Evolutionary conservation across 2,888 invertebrate genomes (phyloP).

Genomic region (Cordilura impudica): DNA sequence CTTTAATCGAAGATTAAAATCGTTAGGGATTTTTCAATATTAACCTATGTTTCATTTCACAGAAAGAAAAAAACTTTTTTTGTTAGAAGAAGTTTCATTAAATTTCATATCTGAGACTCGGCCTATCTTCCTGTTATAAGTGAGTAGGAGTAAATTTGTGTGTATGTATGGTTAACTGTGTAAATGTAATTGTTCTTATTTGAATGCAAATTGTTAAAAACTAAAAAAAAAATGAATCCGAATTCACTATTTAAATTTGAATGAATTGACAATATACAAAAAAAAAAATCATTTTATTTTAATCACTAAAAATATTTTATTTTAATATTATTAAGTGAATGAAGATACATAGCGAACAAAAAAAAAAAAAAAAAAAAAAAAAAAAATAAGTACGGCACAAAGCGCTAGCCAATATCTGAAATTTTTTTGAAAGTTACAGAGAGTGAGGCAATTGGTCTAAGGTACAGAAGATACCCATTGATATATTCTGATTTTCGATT

Average conservation of each 20-base stretch:
- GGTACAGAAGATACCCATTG: no score
- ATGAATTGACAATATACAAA: constrained; percentile 22
- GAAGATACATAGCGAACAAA: neutral
- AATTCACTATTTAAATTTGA: constrained; percentile 37
- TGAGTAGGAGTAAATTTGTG: constrained; percentile 1
- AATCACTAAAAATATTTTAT: constrained; percentile 57
- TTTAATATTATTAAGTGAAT: constrained; percentile 48
- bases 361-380: neutral
- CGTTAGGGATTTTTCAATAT: neutral
- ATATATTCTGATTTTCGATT: no score
- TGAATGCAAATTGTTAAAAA: constrained; percentile 53
- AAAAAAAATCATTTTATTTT: constrained; percentile 47
- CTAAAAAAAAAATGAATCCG: constrained; percentile 22
- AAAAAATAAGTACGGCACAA: no score
- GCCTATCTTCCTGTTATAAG: no score
- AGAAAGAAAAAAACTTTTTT: neutral
- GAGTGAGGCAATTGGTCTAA: no score
- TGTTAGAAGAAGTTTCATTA: neutral
- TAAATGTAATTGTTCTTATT: constrained; percentile 47
- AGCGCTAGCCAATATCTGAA: no score
- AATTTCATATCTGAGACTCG: constrained; percentile 13
- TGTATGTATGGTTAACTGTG: constrained; percentile 8
- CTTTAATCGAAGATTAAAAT: no score
- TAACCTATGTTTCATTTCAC: neutral
- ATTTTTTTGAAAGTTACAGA: no score